phyloP scores from a whole-genome alignment of 1,140 invertebrate genomes.

The Drosophila rhopaloa region DNA sequence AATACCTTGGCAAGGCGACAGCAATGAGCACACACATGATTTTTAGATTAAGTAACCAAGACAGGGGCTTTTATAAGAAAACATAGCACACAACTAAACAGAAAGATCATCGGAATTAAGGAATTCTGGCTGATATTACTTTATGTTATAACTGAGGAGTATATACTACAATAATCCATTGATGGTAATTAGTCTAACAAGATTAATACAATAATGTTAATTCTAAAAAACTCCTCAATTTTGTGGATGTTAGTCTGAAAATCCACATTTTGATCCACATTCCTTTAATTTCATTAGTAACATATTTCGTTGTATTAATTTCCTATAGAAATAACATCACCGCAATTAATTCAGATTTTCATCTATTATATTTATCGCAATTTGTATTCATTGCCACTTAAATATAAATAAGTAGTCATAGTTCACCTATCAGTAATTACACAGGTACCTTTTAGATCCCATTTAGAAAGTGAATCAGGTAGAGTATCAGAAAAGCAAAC shows the following conservation, averaged over 20 bases:
- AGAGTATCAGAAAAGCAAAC: conserved; percentile 33
- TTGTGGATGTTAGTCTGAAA: too few relatives aligned
- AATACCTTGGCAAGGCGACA: conserved; percentile 80
- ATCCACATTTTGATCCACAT: too few relatives aligned
- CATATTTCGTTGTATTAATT: background rate
- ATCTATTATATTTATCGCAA: too few relatives aligned
- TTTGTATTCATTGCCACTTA: background rate
- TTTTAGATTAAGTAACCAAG: conserved; percentile 74
- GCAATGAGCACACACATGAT: conserved; percentile 67
- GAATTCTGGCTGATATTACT: conserved; percentile 5
- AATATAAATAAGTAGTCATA: conserved; percentile 12
- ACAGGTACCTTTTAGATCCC: conserved; percentile 6
- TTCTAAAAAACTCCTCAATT: too few relatives aligned
- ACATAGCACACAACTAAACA: conserved; percentile 11
- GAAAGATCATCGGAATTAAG: conserved; percentile 28
- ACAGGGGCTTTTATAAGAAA: conserved; percentile 35
- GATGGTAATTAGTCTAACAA: too few relatives aligned
- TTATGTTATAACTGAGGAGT: background rate
- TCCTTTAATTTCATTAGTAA: too few relatives aligned
- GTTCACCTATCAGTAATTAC: conserved; percentile 3
- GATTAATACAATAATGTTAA: too few relatives aligned
- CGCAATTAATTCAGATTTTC: background rate
- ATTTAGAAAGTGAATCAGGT: conserved; percentile 60
- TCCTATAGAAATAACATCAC: background rate
- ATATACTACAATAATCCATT: background rate